These are phyloP conservation scores for Empis livida DNA, from an alignment of 2,888 invertebrate species.

Conservation along the genomic window DNA sequence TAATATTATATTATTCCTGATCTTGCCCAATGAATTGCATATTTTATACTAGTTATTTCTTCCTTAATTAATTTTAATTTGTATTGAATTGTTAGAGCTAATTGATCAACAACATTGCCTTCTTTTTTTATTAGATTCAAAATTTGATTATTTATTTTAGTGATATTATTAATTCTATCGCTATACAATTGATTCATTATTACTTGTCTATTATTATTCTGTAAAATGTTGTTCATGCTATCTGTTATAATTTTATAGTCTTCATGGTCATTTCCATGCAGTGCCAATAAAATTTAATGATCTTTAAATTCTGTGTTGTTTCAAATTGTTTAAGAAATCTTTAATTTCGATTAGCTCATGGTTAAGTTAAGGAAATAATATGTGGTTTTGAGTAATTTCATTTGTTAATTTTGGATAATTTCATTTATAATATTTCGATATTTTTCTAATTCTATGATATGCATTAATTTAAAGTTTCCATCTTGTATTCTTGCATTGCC, in stretches of 20 bases:
- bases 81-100: slow-evolving; percentile 7
- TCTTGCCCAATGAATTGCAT: slow-evolving; percentile 12
- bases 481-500: slow-evolving; percentile 2
- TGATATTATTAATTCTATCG: slow-evolving; percentile 8
- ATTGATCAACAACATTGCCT: slow-evolving; percentile 3
- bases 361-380: background rate
- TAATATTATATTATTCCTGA: slow-evolving; percentile 10
- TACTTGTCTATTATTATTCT: slow-evolving; percentile 11
- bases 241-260: slow-evolving; percentile 7
- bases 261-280: slow-evolving; percentile 11
- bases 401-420: background rate
- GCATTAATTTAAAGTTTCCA: slow-evolving; percentile 1
- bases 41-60: slow-evolving; percentile 10
- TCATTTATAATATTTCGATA: slow-evolving; percentile 2
- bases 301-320: slow-evolving; percentile 3
- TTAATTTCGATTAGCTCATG: background rate
- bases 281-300: slow-evolving; percentile 9
- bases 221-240: slow-evolving; percentile 10
- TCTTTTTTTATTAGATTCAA: slow-evolving; percentile 5
- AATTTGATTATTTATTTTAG: slow-evolving; percentile 7
- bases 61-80: slow-evolving; percentile 11
- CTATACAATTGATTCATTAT: slow-evolving; percentile 10
- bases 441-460: slow-evolving; percentile 1
- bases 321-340: background rate
- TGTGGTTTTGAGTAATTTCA: background rate